Evolutionary conservation across 2,113 vertebrate genomes (phyloP).

Genomic region (Pleuronectes platessa): DNA sequence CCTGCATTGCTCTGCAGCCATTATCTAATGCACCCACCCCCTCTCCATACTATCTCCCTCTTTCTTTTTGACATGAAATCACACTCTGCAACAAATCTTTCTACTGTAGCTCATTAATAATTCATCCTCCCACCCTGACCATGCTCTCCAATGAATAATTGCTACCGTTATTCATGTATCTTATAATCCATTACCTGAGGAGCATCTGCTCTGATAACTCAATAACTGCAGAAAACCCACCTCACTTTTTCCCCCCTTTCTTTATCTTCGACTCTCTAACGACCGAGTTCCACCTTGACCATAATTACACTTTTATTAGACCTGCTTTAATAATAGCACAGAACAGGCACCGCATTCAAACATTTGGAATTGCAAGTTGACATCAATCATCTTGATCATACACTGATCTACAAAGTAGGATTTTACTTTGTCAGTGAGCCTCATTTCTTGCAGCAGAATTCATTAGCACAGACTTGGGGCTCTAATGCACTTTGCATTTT

Average conservation of each 20-base stretch:
- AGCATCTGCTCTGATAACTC: slow-evolving; percentile 52
- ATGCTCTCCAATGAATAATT: slow-evolving; percentile 58
- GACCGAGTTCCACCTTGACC: background rate
- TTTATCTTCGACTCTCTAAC: background rate
- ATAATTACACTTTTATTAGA: background rate
- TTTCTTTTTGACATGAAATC: slow-evolving; percentile 55
- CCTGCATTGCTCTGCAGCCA: slow-evolving; percentile 16
- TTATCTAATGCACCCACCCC: slow-evolving; percentile 16
- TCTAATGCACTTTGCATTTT: slow-evolving; percentile 62
- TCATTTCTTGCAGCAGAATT: slow-evolving; percentile 64
- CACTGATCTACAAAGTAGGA: slow-evolving; percentile 27
- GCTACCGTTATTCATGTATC: slow-evolving; percentile 58
- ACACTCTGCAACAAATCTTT: slow-evolving; percentile 49
- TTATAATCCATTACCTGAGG: slow-evolving; percentile 55
- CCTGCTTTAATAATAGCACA: slow-evolving; percentile 7
- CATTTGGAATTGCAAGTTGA: background rate
- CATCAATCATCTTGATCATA: slow-evolving; percentile 36
- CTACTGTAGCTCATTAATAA: slow-evolving; percentile 58
- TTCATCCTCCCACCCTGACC: slow-evolving; percentile 27
- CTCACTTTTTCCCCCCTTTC: background rate
- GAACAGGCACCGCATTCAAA: slow-evolving; percentile 8
- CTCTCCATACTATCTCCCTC: background rate
- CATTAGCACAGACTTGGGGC: slow-evolving; percentile 63
- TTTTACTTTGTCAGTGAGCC: slow-evolving; percentile 33
- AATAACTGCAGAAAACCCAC: slow-evolving; percentile 19